Evolutionary conservation across 2,888 invertebrate genomes (phyloP).

Genomic region (Drosophila mimica): DNA sequence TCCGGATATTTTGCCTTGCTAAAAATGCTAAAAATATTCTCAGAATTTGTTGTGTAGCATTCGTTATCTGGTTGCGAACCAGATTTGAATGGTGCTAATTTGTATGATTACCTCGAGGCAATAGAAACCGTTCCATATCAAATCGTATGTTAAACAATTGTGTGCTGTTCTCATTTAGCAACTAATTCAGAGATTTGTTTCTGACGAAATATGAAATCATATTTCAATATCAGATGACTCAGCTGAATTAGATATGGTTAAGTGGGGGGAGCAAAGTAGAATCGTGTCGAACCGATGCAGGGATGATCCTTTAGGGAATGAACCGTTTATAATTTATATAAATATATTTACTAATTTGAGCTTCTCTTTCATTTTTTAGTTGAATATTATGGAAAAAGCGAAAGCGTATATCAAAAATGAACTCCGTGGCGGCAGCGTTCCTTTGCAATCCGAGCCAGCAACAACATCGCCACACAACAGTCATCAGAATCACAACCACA

Average conservation of each 20-base stretch:
- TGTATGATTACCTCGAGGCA: slow-evolving; percentile 40
- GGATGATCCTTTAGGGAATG: background rate
- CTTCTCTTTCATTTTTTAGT: slow-evolving; percentile 17
- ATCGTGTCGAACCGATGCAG: no score
- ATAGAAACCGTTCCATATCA: background rate
- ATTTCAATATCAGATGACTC: slow-evolving; percentile 2
- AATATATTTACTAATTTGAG: background rate
- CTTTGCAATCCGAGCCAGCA: slow-evolving; percentile 62
- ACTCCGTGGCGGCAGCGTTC: slow-evolving; percentile 86
- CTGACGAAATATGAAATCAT: slow-evolving; percentile 5
- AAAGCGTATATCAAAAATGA: slow-evolving; percentile 91
- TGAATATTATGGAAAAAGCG: slow-evolving; percentile 87
- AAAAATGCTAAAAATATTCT: slow-evolving; percentile 9
- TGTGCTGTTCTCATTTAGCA: slow-evolving; percentile 60
- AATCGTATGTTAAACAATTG: slow-evolving; percentile 56
- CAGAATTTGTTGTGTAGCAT: slow-evolving; percentile 1
- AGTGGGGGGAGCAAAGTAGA: background rate
- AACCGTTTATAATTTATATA: background rate
- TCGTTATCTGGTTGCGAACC: slow-evolving; percentile 39
- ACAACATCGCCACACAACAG: slow-evolving; percentile 27
- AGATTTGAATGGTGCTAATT: slow-evolving; percentile 62
- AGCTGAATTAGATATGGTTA: background rate
- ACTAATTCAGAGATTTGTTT: slow-evolving; percentile 1
- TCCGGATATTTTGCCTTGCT: slow-evolving; percentile 3
- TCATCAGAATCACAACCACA: slow-evolving; percentile 14